Evolutionary conservation across 2,888 invertebrate species (phyloP).

Genomic region (Leptopilina syphax): DNA sequence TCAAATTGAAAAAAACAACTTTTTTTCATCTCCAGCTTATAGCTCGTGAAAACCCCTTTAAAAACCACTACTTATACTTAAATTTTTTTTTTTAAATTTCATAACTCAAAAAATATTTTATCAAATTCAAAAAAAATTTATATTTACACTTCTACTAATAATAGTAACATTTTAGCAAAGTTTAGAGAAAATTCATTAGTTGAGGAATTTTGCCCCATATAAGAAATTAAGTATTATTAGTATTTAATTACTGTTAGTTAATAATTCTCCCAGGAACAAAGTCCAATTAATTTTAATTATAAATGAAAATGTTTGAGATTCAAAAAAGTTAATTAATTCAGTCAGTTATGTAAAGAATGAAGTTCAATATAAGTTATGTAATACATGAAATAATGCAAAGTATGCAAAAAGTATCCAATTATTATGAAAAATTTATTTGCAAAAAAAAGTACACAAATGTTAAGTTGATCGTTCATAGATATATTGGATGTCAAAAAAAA

Average conservation of each 20-base stretch:
- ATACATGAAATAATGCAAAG: neutral
- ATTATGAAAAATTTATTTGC: too few relatives aligned
- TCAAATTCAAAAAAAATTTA: too few relatives aligned
- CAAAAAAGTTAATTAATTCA: constrained; percentile 24
- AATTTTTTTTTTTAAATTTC: too few relatives aligned
- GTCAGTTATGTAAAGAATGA: neutral
- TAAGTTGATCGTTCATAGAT: neutral
- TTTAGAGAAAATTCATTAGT: too few relatives aligned
- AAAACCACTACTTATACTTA: too few relatives aligned
- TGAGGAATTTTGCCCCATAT: too few relatives aligned
- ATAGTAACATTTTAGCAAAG: too few relatives aligned
- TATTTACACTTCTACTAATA: too few relatives aligned
- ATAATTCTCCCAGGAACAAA: neutral
- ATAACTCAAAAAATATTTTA: too few relatives aligned
- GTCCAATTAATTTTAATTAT: constrained; percentile 22
- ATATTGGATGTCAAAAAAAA: neutral
- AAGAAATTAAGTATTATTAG: neutral
- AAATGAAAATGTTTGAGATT: constrained; percentile 3
- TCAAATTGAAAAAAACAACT: too few relatives aligned
- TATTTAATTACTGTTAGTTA: neutral
- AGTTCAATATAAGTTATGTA: neutral
- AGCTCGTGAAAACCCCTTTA: too few relatives aligned
- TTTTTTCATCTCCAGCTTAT: too few relatives aligned
- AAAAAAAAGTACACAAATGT: neutral
- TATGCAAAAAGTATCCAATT: neutral